phyloP scores from a whole-genome alignment of 2,888 invertebrate genomes.

The Auanema freiburgensis region DNA sequence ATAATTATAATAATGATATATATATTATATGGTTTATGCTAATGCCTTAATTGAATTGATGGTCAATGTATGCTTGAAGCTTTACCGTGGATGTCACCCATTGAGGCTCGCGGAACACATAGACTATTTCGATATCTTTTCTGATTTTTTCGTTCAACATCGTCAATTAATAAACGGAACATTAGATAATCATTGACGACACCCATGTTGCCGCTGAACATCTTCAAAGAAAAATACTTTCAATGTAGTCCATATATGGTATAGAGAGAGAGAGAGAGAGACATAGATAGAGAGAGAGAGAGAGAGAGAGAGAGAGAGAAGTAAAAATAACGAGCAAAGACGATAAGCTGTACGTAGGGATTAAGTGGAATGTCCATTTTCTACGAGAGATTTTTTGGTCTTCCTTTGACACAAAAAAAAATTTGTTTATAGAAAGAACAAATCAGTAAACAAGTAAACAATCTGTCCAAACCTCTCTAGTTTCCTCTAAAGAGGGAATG shows the following conservation, averaged over 20 bases:
- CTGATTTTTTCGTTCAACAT: slow-evolving; percentile 29
- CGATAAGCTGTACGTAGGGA: slow-evolving; percentile 9
- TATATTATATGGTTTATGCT: not conserved
- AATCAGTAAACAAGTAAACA: too few species aligned
- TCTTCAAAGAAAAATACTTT: slow-evolving; percentile 8
- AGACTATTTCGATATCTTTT: slow-evolving; percentile 22
- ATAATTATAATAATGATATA: not conserved
- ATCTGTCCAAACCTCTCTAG: slow-evolving; percentile 13
- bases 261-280: too few species aligned
- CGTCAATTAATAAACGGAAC: slow-evolving; percentile 53
- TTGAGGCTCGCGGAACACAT: slow-evolving; percentile 15
- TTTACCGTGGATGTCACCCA: not conserved
- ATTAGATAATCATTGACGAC: slow-evolving; percentile 54
- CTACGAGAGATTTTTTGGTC: slow-evolving; percentile 21
- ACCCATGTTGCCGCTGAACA: slow-evolving; percentile 40
- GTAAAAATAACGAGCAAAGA: slow-evolving; percentile 8
- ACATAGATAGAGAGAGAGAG: too few species aligned
- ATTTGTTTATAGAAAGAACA: slow-evolving; percentile 22
- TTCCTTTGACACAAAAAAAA: slow-evolving; percentile 20
- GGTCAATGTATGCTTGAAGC: not conserved
- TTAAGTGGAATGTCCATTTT: slow-evolving; percentile 30
- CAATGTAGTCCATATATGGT: not conserved
- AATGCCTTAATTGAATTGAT: not conserved
- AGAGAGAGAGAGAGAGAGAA: slow-evolving; percentile 9
- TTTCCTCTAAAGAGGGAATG: slow-evolving; percentile 1